A percentile compares a stretch with the other conserved stretches of the same genome.
Conservation (phyloP, 1,140 invertebrate species). For the Heliconius congener region DNA sequence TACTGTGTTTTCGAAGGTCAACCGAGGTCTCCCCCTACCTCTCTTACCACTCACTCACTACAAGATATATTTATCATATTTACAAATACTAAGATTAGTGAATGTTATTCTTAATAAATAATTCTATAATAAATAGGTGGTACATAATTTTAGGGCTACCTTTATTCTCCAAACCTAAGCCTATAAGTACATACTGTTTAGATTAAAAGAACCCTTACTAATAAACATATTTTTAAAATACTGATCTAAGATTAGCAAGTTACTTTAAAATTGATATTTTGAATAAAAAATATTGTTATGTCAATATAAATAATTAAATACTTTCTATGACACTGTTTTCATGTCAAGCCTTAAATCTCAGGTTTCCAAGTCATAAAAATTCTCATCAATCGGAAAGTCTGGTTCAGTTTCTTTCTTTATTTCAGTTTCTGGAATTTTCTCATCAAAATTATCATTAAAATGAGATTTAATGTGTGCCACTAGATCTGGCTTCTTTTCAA, state of each 20-base stretch:
- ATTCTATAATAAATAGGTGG: background rate
- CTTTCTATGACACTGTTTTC: conserved; percentile 28
- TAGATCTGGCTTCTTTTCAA: conserved; percentile 81
- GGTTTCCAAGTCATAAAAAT: conserved; percentile 73
- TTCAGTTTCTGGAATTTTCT: conserved; percentile 61
- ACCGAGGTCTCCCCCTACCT: no score
- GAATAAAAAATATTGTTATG: conserved; percentile 18
- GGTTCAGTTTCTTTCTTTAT: conserved; percentile 71
- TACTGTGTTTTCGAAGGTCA: no score
- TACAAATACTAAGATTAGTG: background rate
- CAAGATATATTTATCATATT: background rate
- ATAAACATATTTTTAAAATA: conserved; percentile 35
- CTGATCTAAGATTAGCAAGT: conserved; percentile 28
- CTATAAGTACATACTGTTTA: conserved; percentile 30
- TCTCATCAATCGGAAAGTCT: conserved; percentile 63
- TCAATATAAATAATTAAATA: background rate
- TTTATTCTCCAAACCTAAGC: conserved; percentile 12
- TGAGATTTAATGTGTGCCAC: conserved; percentile 83
- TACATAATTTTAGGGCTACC: background rate
- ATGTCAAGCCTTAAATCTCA: conserved; percentile 48
- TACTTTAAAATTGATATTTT: conserved; percentile 21
- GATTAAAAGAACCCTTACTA: conserved; percentile 26
- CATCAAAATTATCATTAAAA: conserved; percentile 72
- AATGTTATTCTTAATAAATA: conserved; percentile 4
- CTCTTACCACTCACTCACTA: no score